Conservation (phyloP, 2,797 vertebrate genomes). For the Todus mexicanus region DNA sequence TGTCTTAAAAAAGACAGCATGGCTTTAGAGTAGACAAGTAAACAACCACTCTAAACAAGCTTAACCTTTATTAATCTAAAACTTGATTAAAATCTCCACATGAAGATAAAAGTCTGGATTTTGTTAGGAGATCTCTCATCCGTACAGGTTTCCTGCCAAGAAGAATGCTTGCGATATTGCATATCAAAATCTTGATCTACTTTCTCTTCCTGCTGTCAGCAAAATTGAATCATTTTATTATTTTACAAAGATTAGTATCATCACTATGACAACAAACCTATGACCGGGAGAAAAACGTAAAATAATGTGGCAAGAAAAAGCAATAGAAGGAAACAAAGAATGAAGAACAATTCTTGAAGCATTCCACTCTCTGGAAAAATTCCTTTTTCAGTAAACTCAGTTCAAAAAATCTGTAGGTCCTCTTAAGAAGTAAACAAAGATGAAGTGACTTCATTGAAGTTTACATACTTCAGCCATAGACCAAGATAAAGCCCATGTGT, state of each 20-base stretch:
- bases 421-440: background rate
- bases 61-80: background rate
- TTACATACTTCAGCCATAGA: background rate
- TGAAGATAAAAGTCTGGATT: background rate
- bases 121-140: background rate
- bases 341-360: background rate
- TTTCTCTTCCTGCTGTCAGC: constrained; percentile 54
- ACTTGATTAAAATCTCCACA: background rate
- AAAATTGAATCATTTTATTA: background rate
- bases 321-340: background rate
- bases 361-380: background rate
- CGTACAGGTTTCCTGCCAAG: constrained; percentile 19
- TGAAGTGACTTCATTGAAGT: background rate
- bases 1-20: background rate
- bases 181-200: constrained; percentile 43
- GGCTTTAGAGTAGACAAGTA: background rate
- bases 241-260: constrained; percentile 21
- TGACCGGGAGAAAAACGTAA: background rate
- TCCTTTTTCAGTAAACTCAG: background rate
- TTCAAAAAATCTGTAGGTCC: background rate
- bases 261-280: constrained; percentile 31
- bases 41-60: constrained; percentile 5
- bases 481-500: background rate
- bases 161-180: background rate
- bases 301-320: background rate